Evolutionary conservation across 2,797 vertebrate species (phyloP).

Genomic region (Urocyon cinereoargenteus): DNA sequence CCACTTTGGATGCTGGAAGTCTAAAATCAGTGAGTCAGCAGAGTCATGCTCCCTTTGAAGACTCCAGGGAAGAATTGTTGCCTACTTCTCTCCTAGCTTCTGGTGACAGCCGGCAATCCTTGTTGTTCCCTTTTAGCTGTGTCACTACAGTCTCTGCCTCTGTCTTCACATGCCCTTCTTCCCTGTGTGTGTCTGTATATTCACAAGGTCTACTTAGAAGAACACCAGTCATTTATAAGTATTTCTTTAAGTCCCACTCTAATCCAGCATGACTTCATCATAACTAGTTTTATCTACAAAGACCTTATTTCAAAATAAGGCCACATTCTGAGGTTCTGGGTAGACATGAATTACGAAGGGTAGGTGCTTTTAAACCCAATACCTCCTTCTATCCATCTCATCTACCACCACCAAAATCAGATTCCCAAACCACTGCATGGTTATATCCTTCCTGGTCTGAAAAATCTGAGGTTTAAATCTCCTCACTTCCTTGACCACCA

Average conservation of each 20-base stretch:
- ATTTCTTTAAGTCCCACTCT: neutral
- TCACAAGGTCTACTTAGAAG: neutral
- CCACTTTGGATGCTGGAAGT: neutral
- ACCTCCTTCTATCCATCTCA: neutral
- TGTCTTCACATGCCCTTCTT: neutral
- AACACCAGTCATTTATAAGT: neutral
- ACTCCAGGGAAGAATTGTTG: neutral
- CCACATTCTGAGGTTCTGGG: neutral
- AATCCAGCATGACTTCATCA: neutral
- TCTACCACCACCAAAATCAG: neutral
- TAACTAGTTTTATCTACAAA: neutral
- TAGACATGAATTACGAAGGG: neutral
- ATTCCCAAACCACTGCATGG: neutral
- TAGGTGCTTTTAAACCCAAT: neutral
- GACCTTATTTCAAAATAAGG: neutral
- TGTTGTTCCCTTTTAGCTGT: neutral
- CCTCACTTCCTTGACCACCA: neutral
- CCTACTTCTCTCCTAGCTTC: neutral
- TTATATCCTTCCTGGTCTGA: neutral
- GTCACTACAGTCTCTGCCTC: neutral
- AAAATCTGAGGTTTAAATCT: neutral
- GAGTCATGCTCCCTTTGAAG: neutral
- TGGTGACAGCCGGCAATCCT: neutral
- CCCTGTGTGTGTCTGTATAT: neutral
- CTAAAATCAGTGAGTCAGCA: neutral